Evolutionary conservation across 1,140 invertebrate genomes (phyloP), one percentile per base, ranked within the genome.

Genomic region (Calephelis nemesis): DNA sequence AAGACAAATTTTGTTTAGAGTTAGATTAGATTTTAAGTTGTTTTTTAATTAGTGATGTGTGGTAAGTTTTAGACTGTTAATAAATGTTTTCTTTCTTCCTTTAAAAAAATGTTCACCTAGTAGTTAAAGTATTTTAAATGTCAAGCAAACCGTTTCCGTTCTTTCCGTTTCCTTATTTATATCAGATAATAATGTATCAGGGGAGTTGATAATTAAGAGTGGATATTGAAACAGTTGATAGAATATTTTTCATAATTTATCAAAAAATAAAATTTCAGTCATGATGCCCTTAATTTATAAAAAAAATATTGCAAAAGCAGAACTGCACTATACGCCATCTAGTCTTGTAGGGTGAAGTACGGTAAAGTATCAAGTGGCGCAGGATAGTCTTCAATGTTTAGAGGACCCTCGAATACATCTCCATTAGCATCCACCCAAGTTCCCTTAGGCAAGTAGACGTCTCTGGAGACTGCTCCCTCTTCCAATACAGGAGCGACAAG

Each of bases 401-500:
- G 85, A 0, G 91, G 73, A 7, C 83, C 79, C 10, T 85, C 78
- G 50, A 91, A 74, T 11, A 91, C 93, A 7, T 87, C 73, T 4
- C 93, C 84, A 93, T 65, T 72, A 39, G 69, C 74, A 10, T 80
- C 84, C 13, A 65, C 82, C 87, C 87, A 90, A 13, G 45, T 54
- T 7, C 87, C 87, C 0, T 68, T 67, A 0, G 97, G 97, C 12
- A 98, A 84, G 85, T 97, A 98, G 50, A 98, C 93, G 79, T 97
- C 94, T 10, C 97, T 92, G 76, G 45, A 94, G 93, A n/a, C 94
- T 93, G 88, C 96, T 81, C 81, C 81, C 42, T 81, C 70, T 45
- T 94, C 90, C 13, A 98, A 73, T 1, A 98, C 94, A 0, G 97
- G 97, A 0, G 97, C 97, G 0, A 97, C 95, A 3, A 98, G 88